phyloP scores from a whole-genome alignment of 2,797 vertebrate species.

The Nannoperca australis region DNA sequence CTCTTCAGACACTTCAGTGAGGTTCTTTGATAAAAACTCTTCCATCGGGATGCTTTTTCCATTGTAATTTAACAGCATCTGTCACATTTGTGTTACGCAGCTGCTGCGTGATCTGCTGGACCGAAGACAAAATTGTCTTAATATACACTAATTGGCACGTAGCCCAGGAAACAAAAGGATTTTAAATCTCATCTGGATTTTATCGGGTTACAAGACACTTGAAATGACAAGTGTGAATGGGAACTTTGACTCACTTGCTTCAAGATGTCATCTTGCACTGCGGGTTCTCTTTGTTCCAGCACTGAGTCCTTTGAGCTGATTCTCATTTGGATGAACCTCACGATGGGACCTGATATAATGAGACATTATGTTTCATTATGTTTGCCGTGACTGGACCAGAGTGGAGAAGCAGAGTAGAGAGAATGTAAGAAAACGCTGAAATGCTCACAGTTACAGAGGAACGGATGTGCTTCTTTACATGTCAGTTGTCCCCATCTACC shows the following conservation, averaged over 20 bases:
- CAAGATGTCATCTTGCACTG: conserved; percentile 12
- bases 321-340: conserved; percentile 15
- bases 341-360: neutral
- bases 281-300: conserved; percentile 4
- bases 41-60: conserved; percentile 11
- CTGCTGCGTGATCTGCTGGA: conserved; percentile 4
- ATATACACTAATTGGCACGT: too few relatives aligned
- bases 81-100: neutral
- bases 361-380: neutral
- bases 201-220: too few relatives aligned
- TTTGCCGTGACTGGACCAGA: neutral
- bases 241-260: conserved; percentile 16
- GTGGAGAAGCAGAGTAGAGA: neutral
- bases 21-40: neutral
- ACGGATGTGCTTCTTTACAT: neutral
- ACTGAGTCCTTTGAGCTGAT: conserved; percentile 14
- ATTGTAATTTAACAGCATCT: neutral
- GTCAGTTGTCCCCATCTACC: conserved; percentile 14
- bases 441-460: conserved; percentile 41
- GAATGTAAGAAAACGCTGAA: neutral
- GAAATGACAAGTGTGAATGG: neutral
- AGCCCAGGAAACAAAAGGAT: too few relatives aligned
- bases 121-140: neutral
- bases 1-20: neutral
- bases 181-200: too few relatives aligned